Evolutionary conservation across 1,140 invertebrate genomes (phyloP), one percentile per base, ranked within the genome.

Genomic region (Charaxes varanes): DNA sequence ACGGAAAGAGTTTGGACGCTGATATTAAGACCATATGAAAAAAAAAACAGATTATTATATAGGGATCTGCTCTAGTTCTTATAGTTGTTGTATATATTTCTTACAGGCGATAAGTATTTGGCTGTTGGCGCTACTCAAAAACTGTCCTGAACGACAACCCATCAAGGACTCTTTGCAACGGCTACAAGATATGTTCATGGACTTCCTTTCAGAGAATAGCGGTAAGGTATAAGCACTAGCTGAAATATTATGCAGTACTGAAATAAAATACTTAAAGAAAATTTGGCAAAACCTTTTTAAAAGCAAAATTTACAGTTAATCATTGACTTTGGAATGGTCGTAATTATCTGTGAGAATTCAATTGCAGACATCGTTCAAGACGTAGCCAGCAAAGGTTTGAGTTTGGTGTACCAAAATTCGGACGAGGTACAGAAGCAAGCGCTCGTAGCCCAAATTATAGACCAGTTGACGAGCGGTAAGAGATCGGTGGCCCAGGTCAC

Each of bases 361-460:
- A 17, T 21, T 50, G 49, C 53, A 93, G 92, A 93, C 62, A 90
- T 97, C 57, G 92, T 96, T 1, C 96, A 97, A 86, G 95, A 97
- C 73, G 90, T 95, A 1, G 94, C 94, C 5, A 94, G 94, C 0
- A 97, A 97, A 80, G 95, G 94, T 17, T 83, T 98, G 8, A 93
- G 93, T 48, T 76, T 97, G 1, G 91, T 97, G 3, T 97, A 96
- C 67, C 90, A 95, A 44, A 90, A 89, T 34, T 94, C 91, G 3
- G 88, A 90, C 52, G 88, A 90, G 22, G 88, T 88, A 49, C 87
- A 90, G 50, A 91, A 91, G 56, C 86, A 89, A 26, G 85, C 88
- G 50, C 81, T 98, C 15, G 90, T 97, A 0, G 88, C 89, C 32
- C 89, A 89, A 30, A 88, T 97, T 18, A 88, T 97, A 16, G 89